phyloP scores from a whole-genome alignment of 92 coral and sea anemone species.

The Chrysogorgia sp. region DNA sequence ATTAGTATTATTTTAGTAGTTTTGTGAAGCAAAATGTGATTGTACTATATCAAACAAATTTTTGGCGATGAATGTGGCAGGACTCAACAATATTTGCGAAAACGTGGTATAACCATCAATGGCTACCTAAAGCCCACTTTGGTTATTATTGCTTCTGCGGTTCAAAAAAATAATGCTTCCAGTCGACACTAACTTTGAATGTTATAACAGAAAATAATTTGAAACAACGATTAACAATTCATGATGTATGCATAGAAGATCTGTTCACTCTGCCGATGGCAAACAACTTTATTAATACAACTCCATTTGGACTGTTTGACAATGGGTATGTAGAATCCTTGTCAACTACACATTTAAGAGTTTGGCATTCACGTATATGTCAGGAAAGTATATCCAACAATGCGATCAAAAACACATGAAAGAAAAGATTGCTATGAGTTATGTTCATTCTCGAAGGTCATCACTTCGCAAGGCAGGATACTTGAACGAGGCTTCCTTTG shows the following conservation, averaged over 20 bases:
- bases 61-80: slow-evolving; percentile 14
- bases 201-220: background rate
- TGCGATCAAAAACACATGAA: background rate
- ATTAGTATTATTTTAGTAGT: too few species aligned
- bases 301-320: slow-evolving; percentile 5
- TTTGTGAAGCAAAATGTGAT: background rate
- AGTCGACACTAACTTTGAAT: slow-evolving; percentile 38
- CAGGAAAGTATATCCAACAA: background rate
- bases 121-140: slow-evolving; percentile 26
- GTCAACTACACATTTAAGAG: background rate
- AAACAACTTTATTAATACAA: background rate
- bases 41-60: background rate
- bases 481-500: slow-evolving; percentile 51
- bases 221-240: slow-evolving; percentile 23
- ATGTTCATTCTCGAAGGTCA: slow-evolving; percentile 11
- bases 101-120: slow-evolving; percentile 35
- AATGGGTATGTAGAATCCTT: background rate
- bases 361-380: background rate
- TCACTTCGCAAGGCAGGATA: slow-evolving; percentile 59
- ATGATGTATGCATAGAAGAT: slow-evolving; percentile 10
- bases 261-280: slow-evolving; percentile 5
- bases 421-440: background rate
- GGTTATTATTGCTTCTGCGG: too few species aligned
- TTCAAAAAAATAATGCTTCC: slow-evolving; percentile 32
- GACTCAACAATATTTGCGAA: slow-evolving; percentile 1